Evolutionary conservation across 2,797 vertebrate genomes (phyloP), one percentile per base, ranked within the genome.

Genomic region (Macrochelys suwanniensis): DNA sequence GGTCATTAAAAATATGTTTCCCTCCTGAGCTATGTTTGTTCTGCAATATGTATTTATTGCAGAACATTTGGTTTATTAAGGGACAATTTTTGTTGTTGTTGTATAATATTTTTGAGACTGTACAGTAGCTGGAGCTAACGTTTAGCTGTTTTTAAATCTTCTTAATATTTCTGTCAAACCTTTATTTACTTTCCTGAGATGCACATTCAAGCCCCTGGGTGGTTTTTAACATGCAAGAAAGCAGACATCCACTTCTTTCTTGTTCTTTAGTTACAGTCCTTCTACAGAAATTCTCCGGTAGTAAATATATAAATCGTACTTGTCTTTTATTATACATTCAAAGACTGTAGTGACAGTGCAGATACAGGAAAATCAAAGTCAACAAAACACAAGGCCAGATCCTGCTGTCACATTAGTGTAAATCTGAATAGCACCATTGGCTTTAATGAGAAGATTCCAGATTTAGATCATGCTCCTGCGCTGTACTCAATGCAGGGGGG

Each of bases 51-150:
- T 82, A 84, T 89, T 92, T 95, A 94, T 89, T 92, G 23, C 16
- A 89, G 6, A 57, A 56, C 45, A 56, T 96, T 90, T 94, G 21
- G 2, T 94, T 94, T 96, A 94, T 82, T 90, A 84, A 95, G 37
- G 31, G 94, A 90, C 11, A 54, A 2, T 88, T 85, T 92, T 94
- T 92, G 61, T 84, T 37, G 82, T 87, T 42, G 82, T 11, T 26
- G 2, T 85, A 90, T 71, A 84, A 76, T 84, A 86, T 92, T 91
- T 93, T 94, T 85, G 71, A 91, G 82, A 84, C 50, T 57, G 94
- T 84, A 53, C 5, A 33, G 1, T 85, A 31, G 4, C 37, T 83
- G 15, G 91, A 80, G 90, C 7, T 78, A 89, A 61, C 54, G 89
- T 80, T 49, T 91, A 88, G 3, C 7, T 94, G 37, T 94, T 93